Conservation (phyloP, 2,888 invertebrate species). For the Andrena minutula region DNA sequence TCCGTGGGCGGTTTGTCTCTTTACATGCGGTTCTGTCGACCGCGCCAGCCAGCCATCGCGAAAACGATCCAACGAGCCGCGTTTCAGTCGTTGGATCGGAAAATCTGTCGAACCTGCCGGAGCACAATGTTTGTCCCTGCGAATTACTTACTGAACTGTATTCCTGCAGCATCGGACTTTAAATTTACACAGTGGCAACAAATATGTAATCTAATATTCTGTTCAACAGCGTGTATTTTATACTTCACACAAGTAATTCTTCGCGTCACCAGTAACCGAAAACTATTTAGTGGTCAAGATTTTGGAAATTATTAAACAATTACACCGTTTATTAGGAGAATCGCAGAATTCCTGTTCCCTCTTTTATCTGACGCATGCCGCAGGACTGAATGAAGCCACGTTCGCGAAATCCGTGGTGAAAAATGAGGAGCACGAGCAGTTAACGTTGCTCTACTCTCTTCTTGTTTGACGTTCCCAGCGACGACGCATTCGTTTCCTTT, state of each 20-base stretch:
- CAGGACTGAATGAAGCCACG: not conserved
- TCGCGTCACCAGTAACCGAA: too few species aligned
- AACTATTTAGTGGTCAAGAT: too few species aligned
- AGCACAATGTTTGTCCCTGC: not conserved
- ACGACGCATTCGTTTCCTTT: constrained; percentile 2
- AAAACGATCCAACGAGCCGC: not conserved
- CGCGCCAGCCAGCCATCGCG: not conserved
- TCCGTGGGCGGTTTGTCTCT: constrained; percentile 10
- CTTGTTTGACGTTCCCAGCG: not conserved
- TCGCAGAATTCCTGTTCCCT: too few species aligned
- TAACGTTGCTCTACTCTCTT: not conserved
- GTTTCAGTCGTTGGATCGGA: not conserved
- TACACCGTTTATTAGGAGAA: too few species aligned
- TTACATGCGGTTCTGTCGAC: constrained; percentile 18
- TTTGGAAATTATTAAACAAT: too few species aligned
- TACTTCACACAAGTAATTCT: not conserved
- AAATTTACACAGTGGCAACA: not conserved
- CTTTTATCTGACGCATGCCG: too few species aligned
- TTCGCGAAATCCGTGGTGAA: not conserved
- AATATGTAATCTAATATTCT: too few species aligned
- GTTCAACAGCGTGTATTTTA: too few species aligned
- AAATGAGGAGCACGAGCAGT: not conserved
- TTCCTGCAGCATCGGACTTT: not conserved
- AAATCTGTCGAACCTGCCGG: not conserved
- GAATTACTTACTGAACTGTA: not conserved